Conservation (phyloP, 1,140 invertebrate genomes). For the Tyrophagus putrescentiae region DNA sequence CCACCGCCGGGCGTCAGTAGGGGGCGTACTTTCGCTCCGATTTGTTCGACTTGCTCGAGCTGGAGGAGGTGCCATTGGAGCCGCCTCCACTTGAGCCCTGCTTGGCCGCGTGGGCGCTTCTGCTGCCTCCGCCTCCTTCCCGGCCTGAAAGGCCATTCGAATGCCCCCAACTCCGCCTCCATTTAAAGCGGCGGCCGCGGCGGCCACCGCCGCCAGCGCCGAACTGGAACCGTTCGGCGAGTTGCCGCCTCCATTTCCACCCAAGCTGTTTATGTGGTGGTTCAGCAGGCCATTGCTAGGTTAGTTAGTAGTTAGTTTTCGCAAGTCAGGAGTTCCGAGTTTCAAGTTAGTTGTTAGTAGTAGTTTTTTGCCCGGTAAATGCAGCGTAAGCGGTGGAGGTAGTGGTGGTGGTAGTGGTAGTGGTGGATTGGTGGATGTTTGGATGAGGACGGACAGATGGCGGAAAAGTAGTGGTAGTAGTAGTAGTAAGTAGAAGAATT, state of each 20-base stretch:
- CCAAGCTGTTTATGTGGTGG: slow-evolving; percentile 1
- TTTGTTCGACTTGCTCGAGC: slow-evolving; percentile 11
- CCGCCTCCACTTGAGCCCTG: background rate
- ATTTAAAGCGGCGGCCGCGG: background rate
- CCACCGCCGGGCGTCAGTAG: background rate
- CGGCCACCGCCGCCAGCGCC: slow-evolving; percentile 9
- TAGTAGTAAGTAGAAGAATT: too few species aligned
- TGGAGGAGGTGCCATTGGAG: background rate
- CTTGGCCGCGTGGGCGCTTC: background rate
- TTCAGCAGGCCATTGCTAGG: slow-evolving; percentile 9
- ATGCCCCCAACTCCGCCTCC: background rate
- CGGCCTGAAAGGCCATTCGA: background rate
- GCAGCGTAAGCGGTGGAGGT: background rate
- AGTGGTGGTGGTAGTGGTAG: background rate
- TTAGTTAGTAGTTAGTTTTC: background rate
- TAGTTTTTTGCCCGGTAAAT: too few species aligned
- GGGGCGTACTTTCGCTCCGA: slow-evolving; percentile 14
- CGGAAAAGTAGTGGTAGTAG: too few species aligned
- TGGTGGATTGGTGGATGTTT: background rate
- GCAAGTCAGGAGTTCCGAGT: background rate
- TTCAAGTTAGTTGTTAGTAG: too few species aligned
- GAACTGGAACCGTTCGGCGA: slow-evolving; percentile 1
- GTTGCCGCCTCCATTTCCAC: background rate
- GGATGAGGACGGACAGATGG: background rate
- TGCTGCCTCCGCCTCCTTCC: background rate